Percentiles rank a stretch among this genome's conserved stretches.
Evolutionary conservation across 2,113 vertebrate genomes (phyloP).

Genomic region (Ictalurus punctatus): DNA sequence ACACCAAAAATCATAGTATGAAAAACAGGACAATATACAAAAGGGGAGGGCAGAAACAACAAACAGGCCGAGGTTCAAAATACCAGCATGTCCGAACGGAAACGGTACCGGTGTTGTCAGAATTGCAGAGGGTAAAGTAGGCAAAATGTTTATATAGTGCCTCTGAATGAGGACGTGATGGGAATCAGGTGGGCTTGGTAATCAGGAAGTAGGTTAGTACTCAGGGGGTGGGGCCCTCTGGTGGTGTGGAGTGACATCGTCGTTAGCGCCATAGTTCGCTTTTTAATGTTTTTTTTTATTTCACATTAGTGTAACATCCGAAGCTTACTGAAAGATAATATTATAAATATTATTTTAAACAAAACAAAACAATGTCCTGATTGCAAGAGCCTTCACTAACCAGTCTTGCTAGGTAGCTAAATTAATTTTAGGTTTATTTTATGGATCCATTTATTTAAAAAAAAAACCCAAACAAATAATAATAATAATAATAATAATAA

Average conservation of each 20-base stretch:
- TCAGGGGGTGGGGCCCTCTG: background rate
- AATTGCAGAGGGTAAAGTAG: background rate
- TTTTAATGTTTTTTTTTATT: background rate
- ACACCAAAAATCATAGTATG: too few relatives aligned
- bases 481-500: too few relatives aligned
- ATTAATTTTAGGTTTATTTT: background rate
- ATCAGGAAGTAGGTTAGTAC: background rate
- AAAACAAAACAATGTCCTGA: background rate
- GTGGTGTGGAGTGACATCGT: background rate
- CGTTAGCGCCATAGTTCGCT: background rate
- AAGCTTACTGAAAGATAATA: background rate
- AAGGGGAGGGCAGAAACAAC: too few relatives aligned
- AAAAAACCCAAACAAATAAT: too few relatives aligned
- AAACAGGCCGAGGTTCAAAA: too few relatives aligned
- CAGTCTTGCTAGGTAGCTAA: background rate
- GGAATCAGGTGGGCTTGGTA: background rate
- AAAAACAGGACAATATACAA: too few relatives aligned
- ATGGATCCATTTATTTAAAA: background rate
- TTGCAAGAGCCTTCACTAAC: background rate
- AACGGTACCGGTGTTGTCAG: too few relatives aligned
- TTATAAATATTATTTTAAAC: background rate
- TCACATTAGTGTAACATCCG: background rate
- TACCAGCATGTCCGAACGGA: too few relatives aligned
- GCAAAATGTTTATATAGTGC: too few relatives aligned
- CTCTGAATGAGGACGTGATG: background rate